phyloP scores from a whole-genome alignment of 2,113 vertebrate species.

The Epinephelus moara region DNA sequence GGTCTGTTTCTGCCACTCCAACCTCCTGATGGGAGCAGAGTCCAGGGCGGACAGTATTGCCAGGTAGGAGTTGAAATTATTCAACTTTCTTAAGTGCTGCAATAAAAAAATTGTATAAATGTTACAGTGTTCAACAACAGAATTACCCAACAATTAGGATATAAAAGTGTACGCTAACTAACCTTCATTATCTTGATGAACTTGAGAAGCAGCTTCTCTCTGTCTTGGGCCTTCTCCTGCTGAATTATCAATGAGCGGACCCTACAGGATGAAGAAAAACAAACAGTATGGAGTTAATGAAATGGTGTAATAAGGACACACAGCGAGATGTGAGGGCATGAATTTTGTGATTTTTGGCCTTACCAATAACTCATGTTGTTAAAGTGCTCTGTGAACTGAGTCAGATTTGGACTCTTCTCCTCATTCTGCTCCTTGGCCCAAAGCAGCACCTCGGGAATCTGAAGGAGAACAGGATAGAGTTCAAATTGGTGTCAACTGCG shows the following conservation, averaged over 20 bases:
- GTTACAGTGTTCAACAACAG: neutral
- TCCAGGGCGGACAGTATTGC: slow-evolving; percentile 98
- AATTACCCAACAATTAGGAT: neutral
- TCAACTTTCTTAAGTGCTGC: slow-evolving; percentile 97
- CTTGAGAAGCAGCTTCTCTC: slow-evolving; percentile 96
- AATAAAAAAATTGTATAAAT: neutral
- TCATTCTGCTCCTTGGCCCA: slow-evolving; percentile 99
- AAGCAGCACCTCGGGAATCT: slow-evolving; percentile 98
- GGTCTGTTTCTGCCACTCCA: slow-evolving; percentile 99
- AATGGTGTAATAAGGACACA: neutral
- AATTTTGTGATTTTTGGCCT: slow-evolving; percentile 35
- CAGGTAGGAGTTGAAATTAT: slow-evolving; percentile 99
- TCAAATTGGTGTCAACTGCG: neutral
- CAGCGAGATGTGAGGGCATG: neutral
- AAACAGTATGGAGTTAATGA: neutral
- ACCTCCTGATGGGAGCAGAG: slow-evolving; percentile 95
- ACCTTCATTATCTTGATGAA: slow-evolving; percentile 99
- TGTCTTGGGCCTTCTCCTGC: slow-evolving; percentile 97
- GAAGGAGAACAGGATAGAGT: neutral
- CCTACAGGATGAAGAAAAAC: slow-evolving; percentile 80
- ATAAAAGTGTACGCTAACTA: neutral
- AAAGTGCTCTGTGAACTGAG: slow-evolving; percentile 99
- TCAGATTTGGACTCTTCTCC: slow-evolving; percentile 98
- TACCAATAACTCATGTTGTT: slow-evolving; percentile 99
- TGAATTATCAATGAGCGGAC: slow-evolving; percentile 98